Percentiles rank a stretch among this genome's conserved stretches.
Conservation (phyloP, 1,140 invertebrate species). For the Melipona quadrifasciata region DNA sequence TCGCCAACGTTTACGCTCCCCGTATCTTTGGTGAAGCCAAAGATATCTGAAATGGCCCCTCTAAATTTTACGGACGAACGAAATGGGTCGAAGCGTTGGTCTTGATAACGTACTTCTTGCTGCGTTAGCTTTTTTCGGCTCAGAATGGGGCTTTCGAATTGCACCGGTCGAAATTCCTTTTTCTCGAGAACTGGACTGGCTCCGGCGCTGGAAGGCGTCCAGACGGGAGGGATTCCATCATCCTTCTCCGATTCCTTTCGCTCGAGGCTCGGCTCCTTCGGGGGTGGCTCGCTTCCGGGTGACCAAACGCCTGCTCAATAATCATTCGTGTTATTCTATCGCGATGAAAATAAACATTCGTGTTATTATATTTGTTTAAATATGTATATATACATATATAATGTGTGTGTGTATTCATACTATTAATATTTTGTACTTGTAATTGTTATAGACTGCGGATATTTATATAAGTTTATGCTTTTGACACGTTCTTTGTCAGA, state of each 20-base stretch:
- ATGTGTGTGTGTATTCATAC: too few species aligned
- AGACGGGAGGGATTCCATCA: slow-evolving; percentile 85
- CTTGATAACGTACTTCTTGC: slow-evolving; percentile 60
- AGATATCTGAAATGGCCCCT: background rate
- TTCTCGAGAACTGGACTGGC: slow-evolving; percentile 85
- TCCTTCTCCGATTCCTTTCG: slow-evolving; percentile 76
- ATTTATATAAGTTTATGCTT: background rate
- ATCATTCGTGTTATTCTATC: slow-evolving; percentile 19
- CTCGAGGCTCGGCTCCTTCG: slow-evolving; percentile 81
- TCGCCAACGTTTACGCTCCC: background rate
- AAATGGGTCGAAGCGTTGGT: background rate
- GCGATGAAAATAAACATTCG: too few species aligned
- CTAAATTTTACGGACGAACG: background rate
- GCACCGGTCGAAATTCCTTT: slow-evolving; percentile 89
- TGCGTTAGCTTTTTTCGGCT: slow-evolving; percentile 78
- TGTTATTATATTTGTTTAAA: too few species aligned
- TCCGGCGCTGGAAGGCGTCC: slow-evolving; percentile 87
- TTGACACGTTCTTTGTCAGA: background rate
- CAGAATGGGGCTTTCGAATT: slow-evolving; percentile 88
- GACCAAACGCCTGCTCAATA: slow-evolving; percentile 81
- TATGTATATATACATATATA: too few species aligned
- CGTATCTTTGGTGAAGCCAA: background rate
- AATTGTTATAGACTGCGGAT: background rate
- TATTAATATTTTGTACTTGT: too few species aligned
- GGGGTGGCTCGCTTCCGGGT: slow-evolving; percentile 77